Evolutionary conservation across 2,888 invertebrate genomes (phyloP).

Genomic region (Melangyna quadrimaculata): DNA sequence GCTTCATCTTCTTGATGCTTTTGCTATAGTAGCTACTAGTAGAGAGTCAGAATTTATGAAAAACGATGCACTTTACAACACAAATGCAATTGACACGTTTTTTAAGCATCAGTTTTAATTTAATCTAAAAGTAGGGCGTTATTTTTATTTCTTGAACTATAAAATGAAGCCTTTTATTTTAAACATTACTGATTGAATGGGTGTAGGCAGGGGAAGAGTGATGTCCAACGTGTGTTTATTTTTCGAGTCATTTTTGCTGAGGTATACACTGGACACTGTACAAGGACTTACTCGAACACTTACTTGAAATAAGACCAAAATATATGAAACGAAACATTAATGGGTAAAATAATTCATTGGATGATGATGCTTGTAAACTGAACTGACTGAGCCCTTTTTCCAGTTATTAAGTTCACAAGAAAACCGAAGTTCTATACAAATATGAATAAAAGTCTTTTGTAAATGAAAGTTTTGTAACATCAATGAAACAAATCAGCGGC

Average conservation of each 20-base stretch:
- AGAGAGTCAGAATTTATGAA: slow-evolving; percentile 1
- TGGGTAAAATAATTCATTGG: too few species aligned
- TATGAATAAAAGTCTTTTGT: too few species aligned
- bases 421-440: too few species aligned
- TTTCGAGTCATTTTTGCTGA: neutral
- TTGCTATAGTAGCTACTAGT: too few species aligned
- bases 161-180: slow-evolving; percentile 8
- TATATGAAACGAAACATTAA: neutral
- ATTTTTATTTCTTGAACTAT: neutral
- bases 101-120: slow-evolving; percentile 52
- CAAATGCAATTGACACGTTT: slow-evolving; percentile 57
- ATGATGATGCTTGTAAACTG: too few species aligned
- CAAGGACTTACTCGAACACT: neutral
- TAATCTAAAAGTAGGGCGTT: slow-evolving; percentile 33
- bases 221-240: neutral
- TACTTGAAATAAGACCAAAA: neutral
- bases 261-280: too few species aligned
- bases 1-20: neutral
- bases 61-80: slow-evolving; percentile 33
- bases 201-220: neutral
- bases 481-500: too few species aligned
- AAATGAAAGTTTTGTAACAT: too few species aligned
- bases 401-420: too few species aligned
- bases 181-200: neutral
- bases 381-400: too few species aligned